These are phyloP conservation scores for Passer domesticus DNA, from an alignment of 2,113 vertebrate genomes.

Conservation along the genomic window DNA sequence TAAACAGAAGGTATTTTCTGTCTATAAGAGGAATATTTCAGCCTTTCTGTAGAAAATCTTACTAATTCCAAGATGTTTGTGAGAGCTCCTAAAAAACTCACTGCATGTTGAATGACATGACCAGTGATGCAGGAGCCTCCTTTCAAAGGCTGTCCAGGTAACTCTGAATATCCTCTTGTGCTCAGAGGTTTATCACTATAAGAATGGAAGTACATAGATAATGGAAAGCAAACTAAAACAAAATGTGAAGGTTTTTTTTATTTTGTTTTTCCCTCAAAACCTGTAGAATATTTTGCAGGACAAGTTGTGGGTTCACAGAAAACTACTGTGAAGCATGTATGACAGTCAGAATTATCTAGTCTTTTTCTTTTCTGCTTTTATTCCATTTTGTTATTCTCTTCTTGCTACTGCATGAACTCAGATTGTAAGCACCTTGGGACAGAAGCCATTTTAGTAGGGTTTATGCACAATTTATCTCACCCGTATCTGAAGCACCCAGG, in stretches of 20 bases:
- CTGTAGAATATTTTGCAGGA: not conserved
- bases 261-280: not conserved
- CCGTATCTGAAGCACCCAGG: not conserved
- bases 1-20: not conserved
- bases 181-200: not conserved
- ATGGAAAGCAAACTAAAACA: not conserved
- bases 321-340: not conserved
- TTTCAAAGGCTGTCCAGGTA: not conserved
- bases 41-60: not conserved
- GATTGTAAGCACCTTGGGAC: not conserved
- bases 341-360: not conserved
- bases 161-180: not conserved
- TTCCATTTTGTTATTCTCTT: not conserved
- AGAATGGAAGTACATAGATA: not conserved
- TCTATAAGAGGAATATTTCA: not conserved
- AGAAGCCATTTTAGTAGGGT: not conserved
- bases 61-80: not conserved
- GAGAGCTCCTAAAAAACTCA: not conserved
- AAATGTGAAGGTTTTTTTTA: not conserved
- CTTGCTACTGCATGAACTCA: not conserved
- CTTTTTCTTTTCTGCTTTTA: not conserved
- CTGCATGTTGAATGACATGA: not conserved
- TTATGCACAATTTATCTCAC: not conserved
- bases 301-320: not conserved
- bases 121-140: not conserved